A percentile compares a stretch with the other conserved stretches of the same genome.
Conservation (phyloP, 2,888 invertebrate genomes). For the Philereme vetulata region DNA sequence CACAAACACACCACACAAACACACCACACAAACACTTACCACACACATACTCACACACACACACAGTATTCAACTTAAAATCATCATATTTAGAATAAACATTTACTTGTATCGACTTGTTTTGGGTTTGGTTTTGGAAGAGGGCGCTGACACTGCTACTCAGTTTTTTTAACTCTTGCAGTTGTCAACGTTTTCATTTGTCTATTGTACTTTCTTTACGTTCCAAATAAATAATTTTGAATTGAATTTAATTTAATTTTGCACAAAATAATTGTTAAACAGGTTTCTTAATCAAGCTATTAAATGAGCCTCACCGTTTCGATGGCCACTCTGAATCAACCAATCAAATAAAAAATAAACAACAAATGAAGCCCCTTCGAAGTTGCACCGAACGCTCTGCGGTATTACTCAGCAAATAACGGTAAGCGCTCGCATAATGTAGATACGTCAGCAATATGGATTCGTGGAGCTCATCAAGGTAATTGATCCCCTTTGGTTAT, state of each 20-base stretch:
- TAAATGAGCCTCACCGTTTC: constrained; percentile 2
- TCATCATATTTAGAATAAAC: too few species aligned
- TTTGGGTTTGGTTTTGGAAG: too few species aligned
- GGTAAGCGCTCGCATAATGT: constrained; percentile 62
- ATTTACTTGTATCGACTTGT: too few species aligned
- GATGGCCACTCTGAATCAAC: constrained; percentile 28
- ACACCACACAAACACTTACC: too few species aligned
- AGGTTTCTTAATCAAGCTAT: constrained; percentile 1
- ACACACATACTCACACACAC: too few species aligned
- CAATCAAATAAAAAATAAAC: constrained; percentile 47
- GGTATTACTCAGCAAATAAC: constrained; percentile 63
- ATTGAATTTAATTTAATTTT: neutral
- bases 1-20: too few species aligned
- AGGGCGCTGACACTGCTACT: too few species aligned
- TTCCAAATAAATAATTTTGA: too few species aligned
- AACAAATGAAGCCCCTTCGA: constrained; percentile 44
- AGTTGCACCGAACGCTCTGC: constrained; percentile 48
- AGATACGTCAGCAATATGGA: constrained; percentile 76
- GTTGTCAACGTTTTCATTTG: too few species aligned
- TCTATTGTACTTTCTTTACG: too few species aligned
- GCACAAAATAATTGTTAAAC: neutral
- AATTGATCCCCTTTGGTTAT: constrained; percentile 82
- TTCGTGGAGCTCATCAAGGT: constrained; percentile 78
- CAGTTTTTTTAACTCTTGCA: too few species aligned
- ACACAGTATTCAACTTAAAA: too few species aligned